Evolutionary conservation across 2,113 vertebrate genomes (phyloP), one percentile per base, ranked within the genome.

Genomic region (Pangasianodon hypophthalmus): DNA sequence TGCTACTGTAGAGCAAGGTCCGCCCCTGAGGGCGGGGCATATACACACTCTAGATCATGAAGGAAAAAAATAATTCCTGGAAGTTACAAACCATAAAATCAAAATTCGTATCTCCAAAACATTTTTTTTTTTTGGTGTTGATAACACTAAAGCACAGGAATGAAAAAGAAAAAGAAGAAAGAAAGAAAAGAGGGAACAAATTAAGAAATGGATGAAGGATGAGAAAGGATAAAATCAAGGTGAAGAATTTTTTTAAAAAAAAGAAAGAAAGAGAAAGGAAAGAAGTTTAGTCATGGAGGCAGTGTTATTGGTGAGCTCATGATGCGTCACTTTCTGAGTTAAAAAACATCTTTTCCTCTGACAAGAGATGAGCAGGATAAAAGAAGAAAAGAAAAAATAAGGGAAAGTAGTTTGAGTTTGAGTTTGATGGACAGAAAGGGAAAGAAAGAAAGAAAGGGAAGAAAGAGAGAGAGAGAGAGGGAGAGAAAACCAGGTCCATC

Each of bases 401-500:
- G 48, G 50, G 60, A 54, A 26, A n/a, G 32, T 19, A 52, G 79
- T 18, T 52, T n/a, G 84, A 52, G 79, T 18, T 52, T n/a, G 84
- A 79, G 62, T 54, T 71, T 56, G 85, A 87, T 2, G 32, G 67
- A 86, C 6, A 84, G 44, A 9, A 37, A 67, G 46, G 46, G 52
- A n/a, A 52, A 54, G 32, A 81, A 50, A 81, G 44, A 64, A 52
- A 29, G 19, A 79, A 69, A 81, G 86, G 67, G 71, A n/a, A 86
- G 24, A 56, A n/a, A 89, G 41, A 79, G 26, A 60, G 9, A 81
- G 98, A 97, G 96, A 96, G 97, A 96, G 95, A 97, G 97, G 97
- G 97, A 98, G 98, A 98, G 97, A 97, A 97, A 97, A 96, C 97
- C 97, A 97, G 98, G 98, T 97, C 98, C 98, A 98, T 99, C 98